A percentile compares a stretch with the other conserved stretches of the same genome.
These are phyloP conservation scores for Bergia sp. DNA, from an alignment of 92 coral and sea anemone genomes.

Conservation along the genomic window DNA sequence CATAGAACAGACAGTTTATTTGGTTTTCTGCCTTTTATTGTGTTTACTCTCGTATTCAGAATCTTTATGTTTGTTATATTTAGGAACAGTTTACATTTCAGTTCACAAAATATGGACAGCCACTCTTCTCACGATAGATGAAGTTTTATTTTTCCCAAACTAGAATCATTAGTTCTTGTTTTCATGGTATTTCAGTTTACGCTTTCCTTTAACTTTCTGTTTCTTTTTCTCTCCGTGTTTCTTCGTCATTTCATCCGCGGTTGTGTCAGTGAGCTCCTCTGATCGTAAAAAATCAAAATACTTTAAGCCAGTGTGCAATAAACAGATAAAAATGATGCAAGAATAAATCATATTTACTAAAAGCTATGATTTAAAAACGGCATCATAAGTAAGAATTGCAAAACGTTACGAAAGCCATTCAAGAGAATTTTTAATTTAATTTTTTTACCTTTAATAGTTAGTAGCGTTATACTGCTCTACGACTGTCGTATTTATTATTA, in stretches of 20 bases:
- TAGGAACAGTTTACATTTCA: neutral
- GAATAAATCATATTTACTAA: neutral
- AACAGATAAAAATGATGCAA: too few species aligned
- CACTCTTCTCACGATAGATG: neutral
- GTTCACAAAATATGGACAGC: neutral
- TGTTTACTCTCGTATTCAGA: neutral
- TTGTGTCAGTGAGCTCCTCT: neutral
- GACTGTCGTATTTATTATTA: too few species aligned
- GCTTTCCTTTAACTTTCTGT: neutral
- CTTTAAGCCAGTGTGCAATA: neutral
- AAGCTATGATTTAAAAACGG: neutral
- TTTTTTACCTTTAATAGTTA: too few species aligned
- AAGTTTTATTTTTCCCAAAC: neutral
- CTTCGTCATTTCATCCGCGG: neutral
- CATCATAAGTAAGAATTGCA: too few species aligned
- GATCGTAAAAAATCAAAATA: neutral
- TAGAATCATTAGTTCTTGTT: too few species aligned
- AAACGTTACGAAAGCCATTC: too few species aligned
- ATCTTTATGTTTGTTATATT: neutral
- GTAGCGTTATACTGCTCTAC: too few species aligned
- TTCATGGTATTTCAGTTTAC: too few species aligned
- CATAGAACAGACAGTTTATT: neutral
- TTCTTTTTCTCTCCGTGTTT: neutral
- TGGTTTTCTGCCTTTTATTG: neutral
- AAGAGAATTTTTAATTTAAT: too few species aligned